phyloP scores from a whole-genome alignment of 1,140 invertebrate genomes.

The Cataglyphis hispanica region DNA sequence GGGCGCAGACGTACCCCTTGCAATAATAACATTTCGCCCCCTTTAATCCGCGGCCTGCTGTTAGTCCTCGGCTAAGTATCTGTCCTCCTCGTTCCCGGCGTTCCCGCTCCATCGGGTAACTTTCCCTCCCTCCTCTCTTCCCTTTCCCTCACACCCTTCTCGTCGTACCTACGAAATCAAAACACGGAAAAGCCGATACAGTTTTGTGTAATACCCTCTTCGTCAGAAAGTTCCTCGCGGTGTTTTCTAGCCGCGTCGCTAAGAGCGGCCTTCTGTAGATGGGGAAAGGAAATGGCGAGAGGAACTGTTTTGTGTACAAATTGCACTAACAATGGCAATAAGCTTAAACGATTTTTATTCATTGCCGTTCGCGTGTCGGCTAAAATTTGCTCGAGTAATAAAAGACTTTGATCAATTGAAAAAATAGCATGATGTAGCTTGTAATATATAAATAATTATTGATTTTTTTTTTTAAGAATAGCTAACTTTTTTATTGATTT shows the following conservation, averaged over 20 bases:
- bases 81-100: conserved; percentile 59
- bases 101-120: conserved; percentile 26
- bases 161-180: conserved; percentile 78
- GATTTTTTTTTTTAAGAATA: background rate
- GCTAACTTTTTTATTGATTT: background rate
- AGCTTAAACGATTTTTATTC: conserved; percentile 55
- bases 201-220: conserved; percentile 75
- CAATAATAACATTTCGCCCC: conserved; percentile 86
- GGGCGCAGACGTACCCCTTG: conserved; percentile 83
- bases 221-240: conserved; percentile 63
- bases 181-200: conserved; percentile 80
- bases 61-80: conserved; percentile 80
- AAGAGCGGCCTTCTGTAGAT: conserved; percentile 33
- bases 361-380: background rate
- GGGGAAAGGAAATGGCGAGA: background rate
- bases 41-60: conserved; percentile 83
- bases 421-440: background rate
- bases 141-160: conserved; percentile 16
- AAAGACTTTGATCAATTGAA: background rate
- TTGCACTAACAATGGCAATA: conserved; percentile 50
- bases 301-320: conserved; percentile 61
- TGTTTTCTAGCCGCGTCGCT: conserved; percentile 61
- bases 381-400: conserved; percentile 2
- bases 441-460: background rate
- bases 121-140: conserved; percentile 33